These are phyloP conservation scores for Pristis pectinata DNA, from an alignment of 2,797 vertebrate species.

Conservation along the genomic window DNA sequence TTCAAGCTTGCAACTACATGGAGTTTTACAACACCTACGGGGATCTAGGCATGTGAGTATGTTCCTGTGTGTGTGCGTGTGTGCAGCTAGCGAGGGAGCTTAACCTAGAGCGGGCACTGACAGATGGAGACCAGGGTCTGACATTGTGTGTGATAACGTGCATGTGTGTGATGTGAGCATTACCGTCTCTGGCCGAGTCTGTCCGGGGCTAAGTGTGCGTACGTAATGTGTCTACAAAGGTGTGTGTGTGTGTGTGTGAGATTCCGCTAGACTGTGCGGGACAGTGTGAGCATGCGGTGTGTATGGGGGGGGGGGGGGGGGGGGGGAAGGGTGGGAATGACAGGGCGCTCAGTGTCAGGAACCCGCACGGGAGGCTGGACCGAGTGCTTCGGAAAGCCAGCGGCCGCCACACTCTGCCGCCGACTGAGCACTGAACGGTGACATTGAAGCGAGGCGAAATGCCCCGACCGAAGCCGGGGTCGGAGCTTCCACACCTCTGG, in stretches of 20 bases:
- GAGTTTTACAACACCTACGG: constrained; percentile 96
- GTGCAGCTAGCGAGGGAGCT: not conserved
- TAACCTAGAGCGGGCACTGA: no score
- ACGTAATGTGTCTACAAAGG: not conserved
- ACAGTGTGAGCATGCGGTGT: no score
- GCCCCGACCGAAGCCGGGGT: not conserved
- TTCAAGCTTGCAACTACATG: constrained; percentile 98
- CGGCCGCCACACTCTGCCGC: not conserved
- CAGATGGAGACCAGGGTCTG: no score
- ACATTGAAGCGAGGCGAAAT: not conserved
- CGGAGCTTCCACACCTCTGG: no score
- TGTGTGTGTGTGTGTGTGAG: not conserved
- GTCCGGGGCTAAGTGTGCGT: not conserved
- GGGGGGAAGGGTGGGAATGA: not conserved
- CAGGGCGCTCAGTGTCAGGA: not conserved
- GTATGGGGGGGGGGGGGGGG: no score
- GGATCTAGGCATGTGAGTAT: constrained; percentile 90
- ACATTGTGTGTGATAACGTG: not conserved
- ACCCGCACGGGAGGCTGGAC: not conserved
- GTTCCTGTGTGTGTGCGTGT: no score
- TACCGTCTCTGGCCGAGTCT: not conserved
- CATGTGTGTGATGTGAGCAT: not conserved
- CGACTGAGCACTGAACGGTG: not conserved
- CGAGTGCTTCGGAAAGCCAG: not conserved
- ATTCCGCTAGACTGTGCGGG: not conserved